These are phyloP conservation scores for Cheilosia vulpina DNA, from an alignment of 2,888 invertebrate species.

Conservation along the genomic window DNA sequence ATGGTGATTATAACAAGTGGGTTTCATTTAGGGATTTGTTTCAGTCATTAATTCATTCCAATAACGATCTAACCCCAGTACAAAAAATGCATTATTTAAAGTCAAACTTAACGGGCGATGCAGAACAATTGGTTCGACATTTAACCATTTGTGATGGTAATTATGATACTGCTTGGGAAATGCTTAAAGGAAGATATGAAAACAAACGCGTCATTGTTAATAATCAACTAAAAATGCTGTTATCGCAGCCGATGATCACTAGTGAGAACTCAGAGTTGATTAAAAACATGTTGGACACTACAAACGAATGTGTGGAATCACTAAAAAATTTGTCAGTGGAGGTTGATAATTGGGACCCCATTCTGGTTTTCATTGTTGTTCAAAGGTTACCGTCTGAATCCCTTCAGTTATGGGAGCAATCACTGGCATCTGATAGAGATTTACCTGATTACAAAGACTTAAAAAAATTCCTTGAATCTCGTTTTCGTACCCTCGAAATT, in stretches of 20 bases:
- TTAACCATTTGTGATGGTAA: not conserved
- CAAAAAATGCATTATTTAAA: too few species aligned
- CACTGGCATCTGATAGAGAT: not conserved
- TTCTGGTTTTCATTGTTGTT: not conserved
- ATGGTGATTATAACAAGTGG: not conserved
- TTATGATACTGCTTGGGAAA: not conserved
- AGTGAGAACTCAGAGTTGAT: not conserved
- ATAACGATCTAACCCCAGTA: not conserved
- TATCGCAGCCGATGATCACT: not conserved
- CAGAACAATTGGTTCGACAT: too few species aligned
- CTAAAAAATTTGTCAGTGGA: not conserved
- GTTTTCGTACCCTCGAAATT: not conserved
- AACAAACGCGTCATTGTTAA: not conserved
- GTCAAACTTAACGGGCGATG: too few species aligned
- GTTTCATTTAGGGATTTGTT: constrained; percentile 3
- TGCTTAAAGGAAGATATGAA: not conserved
- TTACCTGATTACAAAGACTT: not conserved
- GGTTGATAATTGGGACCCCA: not conserved
- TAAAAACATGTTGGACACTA: not conserved
- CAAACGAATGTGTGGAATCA: not conserved
- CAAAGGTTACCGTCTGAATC: not conserved
- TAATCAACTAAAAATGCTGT: not conserved
- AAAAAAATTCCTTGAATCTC: not conserved
- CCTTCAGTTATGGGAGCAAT: not conserved
- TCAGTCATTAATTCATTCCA: not conserved